A percentile compares a stretch with the other conserved stretches of the same genome.
These are phyloP conservation scores for Limnephilus lunatus DNA, from an alignment of 2,888 invertebrate genomes.

Conservation along the genomic window DNA sequence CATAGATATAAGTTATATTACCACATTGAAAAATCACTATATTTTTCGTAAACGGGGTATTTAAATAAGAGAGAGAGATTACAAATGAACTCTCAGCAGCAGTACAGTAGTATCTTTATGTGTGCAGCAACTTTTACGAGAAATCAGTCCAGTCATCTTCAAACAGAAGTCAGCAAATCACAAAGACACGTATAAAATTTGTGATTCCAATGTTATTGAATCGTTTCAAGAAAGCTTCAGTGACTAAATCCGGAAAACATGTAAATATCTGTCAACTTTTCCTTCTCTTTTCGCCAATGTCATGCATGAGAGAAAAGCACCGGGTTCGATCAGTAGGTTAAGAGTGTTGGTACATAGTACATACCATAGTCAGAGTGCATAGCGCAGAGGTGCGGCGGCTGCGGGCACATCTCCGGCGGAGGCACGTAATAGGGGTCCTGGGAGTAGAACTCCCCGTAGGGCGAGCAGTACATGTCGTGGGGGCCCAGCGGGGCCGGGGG, in stretches of 20 bases:
- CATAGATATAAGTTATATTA: too few species aligned
- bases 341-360: conserved; percentile 67
- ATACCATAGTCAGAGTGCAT: conserved; percentile 87
- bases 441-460: conserved; percentile 79
- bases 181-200: background rate
- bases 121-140: background rate
- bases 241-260: too few species aligned
- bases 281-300: too few species aligned
- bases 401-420: conserved; percentile 79
- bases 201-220: background rate
- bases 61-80: background rate
- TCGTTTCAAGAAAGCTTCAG: background rate
- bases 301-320: too few species aligned
- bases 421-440: conserved; percentile 78
- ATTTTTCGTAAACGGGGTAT: background rate
- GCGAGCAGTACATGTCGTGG: conserved; percentile 67
- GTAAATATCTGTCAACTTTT: too few species aligned
- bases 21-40: background rate
- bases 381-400: conserved; percentile 82
- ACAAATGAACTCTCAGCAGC: background rate
- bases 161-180: background rate
- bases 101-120: background rate
- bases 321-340: background rate
- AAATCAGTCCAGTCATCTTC: background rate
- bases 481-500: conserved; percentile 70